Base-by-base conservation (phyloP, 2,888 invertebrate species). In the Acanthosoma haemorrhoidale region DNA sequence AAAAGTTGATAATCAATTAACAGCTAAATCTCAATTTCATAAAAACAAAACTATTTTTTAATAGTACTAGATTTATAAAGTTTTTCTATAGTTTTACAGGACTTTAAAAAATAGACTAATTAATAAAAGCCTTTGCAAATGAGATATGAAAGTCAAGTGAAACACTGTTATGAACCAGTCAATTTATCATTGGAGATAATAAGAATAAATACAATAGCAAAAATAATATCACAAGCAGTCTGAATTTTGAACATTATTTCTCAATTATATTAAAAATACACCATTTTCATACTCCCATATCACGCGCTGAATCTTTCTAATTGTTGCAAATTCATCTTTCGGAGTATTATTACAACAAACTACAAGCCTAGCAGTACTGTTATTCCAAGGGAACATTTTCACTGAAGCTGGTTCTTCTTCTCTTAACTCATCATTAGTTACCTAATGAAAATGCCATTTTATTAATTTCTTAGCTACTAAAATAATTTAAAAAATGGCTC, bases 281-380 rank as follows among this genome's bases (percentile, higher is more conserved):
- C 67, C 67, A 58, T 71, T 73, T 71, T 87, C 85, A 39, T 86
- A 80, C 78, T 89, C 87, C 71, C 81, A 83, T 71, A 91, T 86
- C 16, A 91, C 88, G 74, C 84, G 85, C 0, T 80, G 81, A 69
- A 92, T 82, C 81, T 93, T 93, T 78, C 85, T 84, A 75, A 90
- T 87, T 70, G 88, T 87, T 70, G 86, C 82, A 77, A 85, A 82
- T 5, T 89, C 81, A 75, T 88, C 86, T 73, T 86, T 84, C 75
- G 89, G 87, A 1, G 82, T 82, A 57, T 93, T 85, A 77, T 91
- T 88, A 75, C 86, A 84, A 79, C 91, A 88, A 3, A 89, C 78
- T 9, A 90, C 90, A 72, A 92, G 81, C 60, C 94, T 83, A 1
- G 89, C 81, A 21, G 84, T 84, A 60, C 83, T 82, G 71, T 82